Conservation (phyloP, 2,888 invertebrate species). For the Strigamia crassipes region DNA sequence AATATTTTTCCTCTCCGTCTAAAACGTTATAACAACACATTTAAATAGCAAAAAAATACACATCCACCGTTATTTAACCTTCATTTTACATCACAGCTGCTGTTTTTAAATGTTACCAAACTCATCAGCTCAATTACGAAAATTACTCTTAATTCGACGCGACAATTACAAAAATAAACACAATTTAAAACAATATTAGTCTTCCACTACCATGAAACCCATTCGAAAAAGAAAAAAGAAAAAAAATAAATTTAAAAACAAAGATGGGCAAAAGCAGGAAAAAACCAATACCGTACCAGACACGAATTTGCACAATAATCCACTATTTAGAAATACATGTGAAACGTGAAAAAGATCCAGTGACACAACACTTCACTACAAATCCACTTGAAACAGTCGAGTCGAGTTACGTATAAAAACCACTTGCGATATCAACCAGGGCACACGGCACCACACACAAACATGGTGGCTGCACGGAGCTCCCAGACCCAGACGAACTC, state of each 20-base stretch:
- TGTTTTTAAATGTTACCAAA: not conserved
- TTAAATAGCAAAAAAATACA: too few species aligned
- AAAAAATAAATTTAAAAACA: not conserved
- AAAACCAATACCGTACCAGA: conserved; percentile 10
- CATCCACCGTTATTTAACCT: not conserved
- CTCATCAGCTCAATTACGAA: too few species aligned
- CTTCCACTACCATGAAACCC: not conserved
- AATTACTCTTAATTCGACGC: too few species aligned
- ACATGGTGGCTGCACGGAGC: conserved; percentile 24
- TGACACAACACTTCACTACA: not conserved
- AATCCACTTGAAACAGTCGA: conserved; percentile 33
- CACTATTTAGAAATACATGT: not conserved
- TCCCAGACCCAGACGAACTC: conserved; percentile 37
- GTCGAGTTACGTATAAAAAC: conserved; percentile 31
- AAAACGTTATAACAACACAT: too few species aligned
- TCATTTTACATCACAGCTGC: not conserved
- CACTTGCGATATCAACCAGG: conserved; percentile 37
- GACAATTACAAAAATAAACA: not conserved
- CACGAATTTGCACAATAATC: conserved; percentile 16
- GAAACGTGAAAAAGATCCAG: conserved; percentile 9
- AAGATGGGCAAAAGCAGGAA: not conserved
- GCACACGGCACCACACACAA: conserved; percentile 37
- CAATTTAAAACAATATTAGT: not conserved
- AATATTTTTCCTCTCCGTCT: too few species aligned
- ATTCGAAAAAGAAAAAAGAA: not conserved